These are phyloP conservation scores for Gulo gulo DNA, from an alignment of 2,113 vertebrate genomes.

Conservation along the genomic window DNA sequence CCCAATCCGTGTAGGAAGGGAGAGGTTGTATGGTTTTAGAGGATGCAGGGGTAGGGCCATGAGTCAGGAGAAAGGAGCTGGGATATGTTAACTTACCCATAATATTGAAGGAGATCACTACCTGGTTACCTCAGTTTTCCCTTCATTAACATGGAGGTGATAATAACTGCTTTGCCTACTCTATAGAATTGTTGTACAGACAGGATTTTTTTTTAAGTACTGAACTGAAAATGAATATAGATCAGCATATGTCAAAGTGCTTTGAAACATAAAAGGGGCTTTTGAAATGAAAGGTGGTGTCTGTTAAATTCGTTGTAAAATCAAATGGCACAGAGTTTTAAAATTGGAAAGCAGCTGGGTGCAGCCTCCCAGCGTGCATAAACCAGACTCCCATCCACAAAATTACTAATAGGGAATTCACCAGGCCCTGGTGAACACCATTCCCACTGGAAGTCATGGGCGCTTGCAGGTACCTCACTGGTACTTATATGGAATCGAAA, in stretches of 20 bases:
- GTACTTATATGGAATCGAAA: neutral
- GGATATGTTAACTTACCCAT: neutral
- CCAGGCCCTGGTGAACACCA: neutral
- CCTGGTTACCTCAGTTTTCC: neutral
- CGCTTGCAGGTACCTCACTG: neutral
- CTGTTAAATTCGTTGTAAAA: slow-evolving; percentile 46
- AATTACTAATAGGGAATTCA: neutral
- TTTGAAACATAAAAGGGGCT: slow-evolving; percentile 51
- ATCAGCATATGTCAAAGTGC: slow-evolving; percentile 35
- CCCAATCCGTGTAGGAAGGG: neutral
- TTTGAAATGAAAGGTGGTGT: slow-evolving; percentile 47
- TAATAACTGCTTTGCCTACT: neutral
- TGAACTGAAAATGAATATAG: slow-evolving; percentile 34
- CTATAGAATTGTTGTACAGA: neutral
- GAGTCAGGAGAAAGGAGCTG: neutral
- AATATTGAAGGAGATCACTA: neutral
- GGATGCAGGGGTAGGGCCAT: accelerated
- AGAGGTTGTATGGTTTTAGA: neutral
- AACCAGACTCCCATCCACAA: neutral
- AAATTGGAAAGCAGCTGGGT: neutral
- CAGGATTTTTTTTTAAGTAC: neutral
- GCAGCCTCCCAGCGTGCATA: neutral
- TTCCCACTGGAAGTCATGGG: neutral
- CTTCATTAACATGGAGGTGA: neutral
- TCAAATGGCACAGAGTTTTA: slow-evolving; percentile 8